Base-by-base conservation (phyloP, 2,797 vertebrate genomes). In the Tauraco hartlaubi region DNA sequence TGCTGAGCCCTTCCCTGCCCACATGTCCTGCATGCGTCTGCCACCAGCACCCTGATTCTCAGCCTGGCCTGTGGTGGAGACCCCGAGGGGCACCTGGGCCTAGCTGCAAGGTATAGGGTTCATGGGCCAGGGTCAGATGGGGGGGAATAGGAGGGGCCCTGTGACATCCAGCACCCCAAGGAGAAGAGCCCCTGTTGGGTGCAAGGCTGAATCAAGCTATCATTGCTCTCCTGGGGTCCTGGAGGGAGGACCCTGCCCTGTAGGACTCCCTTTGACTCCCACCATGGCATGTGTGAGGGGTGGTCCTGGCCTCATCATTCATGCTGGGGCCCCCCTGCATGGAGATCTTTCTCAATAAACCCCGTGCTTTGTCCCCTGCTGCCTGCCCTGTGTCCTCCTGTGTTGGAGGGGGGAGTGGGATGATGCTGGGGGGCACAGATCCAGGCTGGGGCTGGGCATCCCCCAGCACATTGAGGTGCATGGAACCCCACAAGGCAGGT, bases 271-370 rank as follows among this genome's bases (percentile, higher is more conserved):
- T 79, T 66, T 31, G 46, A 41, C 90, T 90, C 1, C 1, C 0
- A 35, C 69, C 17, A 52, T 6, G 25, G 55, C 0, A 3, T 43
- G 26, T 26, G 22, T 35, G 52, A 1, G 2, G 66, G 62, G 71
- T 51, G 20, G 43, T 56, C 76, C 69, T 44, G 20, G 43, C 43
- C 58, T 51, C 1, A 1, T 2, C 0, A 0, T 11, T 67, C 63
- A 59, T 5, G 7, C 67, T 67, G 52, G 68, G 84, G 28, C 11
- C 22, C 22, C 58, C 20, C 77, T 74, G 61, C 75, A 86, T 67
- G 75, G 86, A 83, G 56, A 74, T 31, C 59, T 92, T 78, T 77
- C 51, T 88, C 80, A 97, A 96, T 97, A 97, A 97, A 96, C 39
- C 72, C 73, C 12, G 5, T 0, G 15, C 75, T 96, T 95, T 62